Percentiles rank a stretch among this genome's conserved stretches.
Conservation (phyloP, 2,888 invertebrate species). For the Troides aeacus region DNA sequence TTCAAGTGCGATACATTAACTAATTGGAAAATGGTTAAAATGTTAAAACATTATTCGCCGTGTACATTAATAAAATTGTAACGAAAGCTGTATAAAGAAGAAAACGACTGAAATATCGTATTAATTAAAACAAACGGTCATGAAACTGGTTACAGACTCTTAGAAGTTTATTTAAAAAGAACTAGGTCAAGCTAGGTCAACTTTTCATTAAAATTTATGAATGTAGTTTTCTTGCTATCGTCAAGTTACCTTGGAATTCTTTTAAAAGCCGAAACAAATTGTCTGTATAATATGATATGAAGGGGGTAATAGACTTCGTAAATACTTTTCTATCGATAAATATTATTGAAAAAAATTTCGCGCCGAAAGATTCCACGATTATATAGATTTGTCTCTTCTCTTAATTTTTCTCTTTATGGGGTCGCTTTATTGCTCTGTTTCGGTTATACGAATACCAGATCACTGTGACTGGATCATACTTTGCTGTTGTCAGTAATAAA, state of each 20-base stretch:
- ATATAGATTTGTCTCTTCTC: no score
- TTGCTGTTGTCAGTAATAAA: no score
- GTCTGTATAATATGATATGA: conserved; percentile 4
- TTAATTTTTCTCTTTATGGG: no score
- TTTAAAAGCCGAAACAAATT: conserved; percentile 11
- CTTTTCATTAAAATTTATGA: conserved; percentile 28
- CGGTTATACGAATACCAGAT: no score
- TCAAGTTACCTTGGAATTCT: conserved; percentile 20
- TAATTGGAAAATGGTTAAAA: no score
- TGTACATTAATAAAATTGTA: no score
- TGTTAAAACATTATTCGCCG: no score
- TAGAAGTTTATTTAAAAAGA: conserved; percentile 22
- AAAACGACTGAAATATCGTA: conserved; percentile 8
- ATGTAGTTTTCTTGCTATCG: conserved; percentile 23
- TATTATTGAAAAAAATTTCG: background rate
- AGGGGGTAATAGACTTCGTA: background rate
- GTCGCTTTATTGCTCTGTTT: no score
- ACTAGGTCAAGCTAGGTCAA: conserved; percentile 24
- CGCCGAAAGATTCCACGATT: background rate
- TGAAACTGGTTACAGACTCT: conserved; percentile 11
- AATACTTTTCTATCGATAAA: background rate
- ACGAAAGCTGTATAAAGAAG: background rate
- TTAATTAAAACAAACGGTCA: conserved; percentile 15
- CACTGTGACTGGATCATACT: no score
- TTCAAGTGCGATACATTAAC: no score